Percentiles rank a stretch among this genome's conserved stretches.
These are phyloP conservation scores for Melipona beecheii DNA, from an alignment of 2,888 invertebrate species.

Conservation along the genomic window DNA sequence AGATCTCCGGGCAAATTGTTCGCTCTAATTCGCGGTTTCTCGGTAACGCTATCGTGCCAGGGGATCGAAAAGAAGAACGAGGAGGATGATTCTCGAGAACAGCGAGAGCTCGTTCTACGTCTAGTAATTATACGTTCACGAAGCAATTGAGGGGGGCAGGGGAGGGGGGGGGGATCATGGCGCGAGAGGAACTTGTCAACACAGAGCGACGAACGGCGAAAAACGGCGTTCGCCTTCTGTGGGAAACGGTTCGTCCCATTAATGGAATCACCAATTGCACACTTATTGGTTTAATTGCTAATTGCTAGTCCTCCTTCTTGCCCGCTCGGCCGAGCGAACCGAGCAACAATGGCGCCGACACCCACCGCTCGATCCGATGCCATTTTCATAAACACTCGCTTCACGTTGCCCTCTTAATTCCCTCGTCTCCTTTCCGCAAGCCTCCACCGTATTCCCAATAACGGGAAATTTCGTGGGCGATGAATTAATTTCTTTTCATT, in stretches of 20 bases:
- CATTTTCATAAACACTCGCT: slow-evolving; percentile 63
- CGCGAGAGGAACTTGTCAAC: slow-evolving; percentile 43
- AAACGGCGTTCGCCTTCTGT: slow-evolving; percentile 66
- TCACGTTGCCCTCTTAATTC: neutral
- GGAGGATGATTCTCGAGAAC: neutral
- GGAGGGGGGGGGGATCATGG: slow-evolving; percentile 28
- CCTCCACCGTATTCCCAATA: slow-evolving; percentile 10
- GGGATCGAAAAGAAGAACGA: slow-evolving; percentile 1
- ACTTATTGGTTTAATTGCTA: slow-evolving; percentile 83
- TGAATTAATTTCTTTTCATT: slow-evolving; percentile 47
- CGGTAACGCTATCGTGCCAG: slow-evolving; percentile 23
- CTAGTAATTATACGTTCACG: slow-evolving; percentile 61
- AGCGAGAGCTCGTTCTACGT: slow-evolving; percentile 33
- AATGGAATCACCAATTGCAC: slow-evolving; percentile 82
- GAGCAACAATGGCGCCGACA: slow-evolving; percentile 69
- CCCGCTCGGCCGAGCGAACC: slow-evolving; percentile 22
- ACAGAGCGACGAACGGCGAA: slow-evolving; percentile 56
- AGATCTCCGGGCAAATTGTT: slow-evolving; percentile 5
- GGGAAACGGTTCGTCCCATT: slow-evolving; percentile 73
- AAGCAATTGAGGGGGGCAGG: slow-evolving; percentile 53
- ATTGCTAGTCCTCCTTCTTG: slow-evolving; percentile 76
- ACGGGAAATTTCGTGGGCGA: slow-evolving; percentile 51
- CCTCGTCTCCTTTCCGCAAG: neutral
- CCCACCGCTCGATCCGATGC: slow-evolving; percentile 61
- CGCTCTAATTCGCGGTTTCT: slow-evolving; percentile 25